Percentiles rank a stretch among this genome's conserved stretches.
These are phyloP conservation scores for Pocillopora meandrina DNA, from an alignment of 92 coral and sea anemone species.

Conservation along the genomic window DNA sequence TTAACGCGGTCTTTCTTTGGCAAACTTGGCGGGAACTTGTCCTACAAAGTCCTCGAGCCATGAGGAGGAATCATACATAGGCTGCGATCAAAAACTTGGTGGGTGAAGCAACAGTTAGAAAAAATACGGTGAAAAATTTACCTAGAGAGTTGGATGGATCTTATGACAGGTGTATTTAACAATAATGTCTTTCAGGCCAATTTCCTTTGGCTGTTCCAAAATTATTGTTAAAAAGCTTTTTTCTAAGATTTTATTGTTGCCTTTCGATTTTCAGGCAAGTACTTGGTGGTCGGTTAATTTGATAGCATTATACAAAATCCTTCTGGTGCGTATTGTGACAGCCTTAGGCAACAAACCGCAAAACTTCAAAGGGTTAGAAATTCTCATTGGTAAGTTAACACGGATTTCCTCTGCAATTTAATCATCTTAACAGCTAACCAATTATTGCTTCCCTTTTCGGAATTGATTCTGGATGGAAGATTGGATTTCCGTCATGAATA, in stretches of 20 bases:
- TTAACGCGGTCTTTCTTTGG: neutral
- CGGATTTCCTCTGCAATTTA: neutral
- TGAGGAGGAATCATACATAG: neutral
- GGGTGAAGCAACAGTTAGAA: no score
- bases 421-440: no score
- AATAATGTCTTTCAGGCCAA: no score
- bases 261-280: no score
- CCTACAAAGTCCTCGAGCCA: neutral
- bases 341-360: neutral
- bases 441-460: no score
- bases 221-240: no score
- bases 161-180: no score
- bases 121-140: neutral
- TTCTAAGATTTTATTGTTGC: no score
- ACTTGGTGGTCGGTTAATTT: slow-evolving; percentile 26
- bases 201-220: no score
- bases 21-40: slow-evolving; percentile 16
- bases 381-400: slow-evolving; percentile 2
- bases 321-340: slow-evolving; percentile 19
- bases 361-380: neutral
- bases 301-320: neutral
- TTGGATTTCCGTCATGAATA: no score
- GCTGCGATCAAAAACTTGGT: slow-evolving; percentile 27
- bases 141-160: no score
- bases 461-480: no score